Conservation (phyloP, 2,113 vertebrate species). For the Plecturocebus donacophilus region DNA sequence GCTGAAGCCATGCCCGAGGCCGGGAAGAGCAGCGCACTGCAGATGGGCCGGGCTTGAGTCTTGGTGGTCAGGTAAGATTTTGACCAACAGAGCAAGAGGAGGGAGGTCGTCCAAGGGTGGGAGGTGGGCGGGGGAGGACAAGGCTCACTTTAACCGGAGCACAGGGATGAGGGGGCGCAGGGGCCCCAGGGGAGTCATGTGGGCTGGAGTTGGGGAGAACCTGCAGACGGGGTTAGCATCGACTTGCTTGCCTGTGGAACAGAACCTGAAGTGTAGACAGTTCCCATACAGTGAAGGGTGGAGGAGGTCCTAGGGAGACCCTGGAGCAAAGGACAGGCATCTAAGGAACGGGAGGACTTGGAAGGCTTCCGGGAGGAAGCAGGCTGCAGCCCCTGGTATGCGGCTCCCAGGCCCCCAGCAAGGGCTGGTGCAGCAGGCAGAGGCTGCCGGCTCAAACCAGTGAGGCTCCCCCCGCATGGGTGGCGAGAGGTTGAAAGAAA, state of each 20-base stretch:
- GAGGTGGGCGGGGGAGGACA: not conserved
- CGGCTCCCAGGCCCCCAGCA: not conserved
- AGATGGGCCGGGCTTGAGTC: not conserved
- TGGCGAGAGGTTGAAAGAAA: not conserved
- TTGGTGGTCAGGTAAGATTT: not conserved
- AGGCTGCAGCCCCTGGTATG: not conserved
- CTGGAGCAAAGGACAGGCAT: not conserved
- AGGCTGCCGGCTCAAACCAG: not conserved
- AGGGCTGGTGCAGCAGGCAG: too few species aligned
- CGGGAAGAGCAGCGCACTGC: not conserved
- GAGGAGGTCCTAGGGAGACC: not conserved
- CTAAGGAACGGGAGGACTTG: not conserved
- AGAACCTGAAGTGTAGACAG: not conserved
- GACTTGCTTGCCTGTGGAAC: not conserved
- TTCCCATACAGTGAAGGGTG: too few species aligned
- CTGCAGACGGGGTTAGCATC: too few species aligned
- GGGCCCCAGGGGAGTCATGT: too few species aligned
- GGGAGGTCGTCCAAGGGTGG: rapidly evolving
- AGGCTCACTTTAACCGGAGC: not conserved
- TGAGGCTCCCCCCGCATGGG: not conserved
- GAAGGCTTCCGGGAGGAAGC: not conserved
- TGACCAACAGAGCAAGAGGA: not conserved
- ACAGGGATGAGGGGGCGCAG: rapidly evolving
- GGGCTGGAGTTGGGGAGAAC: not conserved
- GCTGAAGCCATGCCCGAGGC: not conserved